phyloP scores from a whole-genome alignment of 2,888 invertebrate species.

The Zaprionus obscuricornis region DNA sequence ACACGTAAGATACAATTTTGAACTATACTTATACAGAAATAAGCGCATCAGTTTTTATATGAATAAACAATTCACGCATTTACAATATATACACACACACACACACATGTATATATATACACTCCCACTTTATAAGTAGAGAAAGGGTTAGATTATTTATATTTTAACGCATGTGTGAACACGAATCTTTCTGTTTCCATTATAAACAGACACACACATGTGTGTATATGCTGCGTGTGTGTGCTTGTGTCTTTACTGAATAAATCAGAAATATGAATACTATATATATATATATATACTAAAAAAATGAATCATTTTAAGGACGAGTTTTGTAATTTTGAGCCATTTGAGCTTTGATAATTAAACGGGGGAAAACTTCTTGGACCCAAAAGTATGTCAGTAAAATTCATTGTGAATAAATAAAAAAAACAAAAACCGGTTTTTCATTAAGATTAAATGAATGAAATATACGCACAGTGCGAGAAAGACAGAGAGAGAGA shows the following conservation, averaged over 20 bases:
- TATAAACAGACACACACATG: neutral
- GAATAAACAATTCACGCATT: constrained; percentile 44
- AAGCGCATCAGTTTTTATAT: constrained; percentile 46
- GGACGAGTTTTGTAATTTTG: constrained; percentile 11
- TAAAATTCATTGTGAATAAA: constrained; percentile 40
- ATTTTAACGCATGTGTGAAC: constrained; percentile 16
- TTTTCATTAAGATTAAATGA: constrained; percentile 82
- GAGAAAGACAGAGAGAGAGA: too few relatives aligned
- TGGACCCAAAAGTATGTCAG: constrained; percentile 29
- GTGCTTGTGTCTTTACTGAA: constrained; percentile 74
- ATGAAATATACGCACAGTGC: constrained; percentile 50
- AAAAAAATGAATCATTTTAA: constrained; percentile 57
- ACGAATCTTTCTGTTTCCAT: constrained; percentile 4
- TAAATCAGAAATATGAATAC: constrained; percentile 75
- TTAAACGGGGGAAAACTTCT: constrained; percentile 52
- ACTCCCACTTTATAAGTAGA: neutral
- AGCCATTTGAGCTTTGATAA: constrained; percentile 38
- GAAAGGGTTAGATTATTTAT: constrained; percentile 8
- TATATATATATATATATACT: too few relatives aligned
- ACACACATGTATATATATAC: constrained; percentile 8
- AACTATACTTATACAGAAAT: constrained; percentile 47
- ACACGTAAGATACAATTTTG: constrained; percentile 42
- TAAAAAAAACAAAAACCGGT: constrained; percentile 72
- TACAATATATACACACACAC: neutral
- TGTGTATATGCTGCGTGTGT: constrained; percentile 38